Conservation (phyloP, 2,797 vertebrate species). For the Malurus leucopterus region DNA sequence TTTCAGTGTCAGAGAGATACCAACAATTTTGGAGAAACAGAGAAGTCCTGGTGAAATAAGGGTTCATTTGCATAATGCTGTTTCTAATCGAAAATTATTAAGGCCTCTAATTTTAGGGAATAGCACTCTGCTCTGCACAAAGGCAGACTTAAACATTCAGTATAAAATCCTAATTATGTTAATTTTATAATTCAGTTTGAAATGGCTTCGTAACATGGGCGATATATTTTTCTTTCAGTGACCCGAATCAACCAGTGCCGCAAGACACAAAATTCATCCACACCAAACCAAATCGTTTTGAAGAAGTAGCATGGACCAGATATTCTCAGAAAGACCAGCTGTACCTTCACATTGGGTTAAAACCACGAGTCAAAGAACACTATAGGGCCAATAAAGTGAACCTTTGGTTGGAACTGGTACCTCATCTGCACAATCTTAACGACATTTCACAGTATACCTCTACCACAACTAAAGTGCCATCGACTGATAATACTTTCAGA, state of each 20-base stretch:
- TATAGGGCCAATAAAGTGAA: constrained; percentile 98
- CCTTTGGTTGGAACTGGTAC: constrained; percentile 96
- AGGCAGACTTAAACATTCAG: background rate
- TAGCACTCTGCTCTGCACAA: background rate
- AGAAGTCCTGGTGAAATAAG: background rate
- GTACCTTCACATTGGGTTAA: constrained; percentile 97
- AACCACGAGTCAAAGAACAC: constrained; percentile 98
- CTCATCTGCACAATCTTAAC: constrained; percentile 97
- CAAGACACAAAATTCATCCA: constrained; percentile 99
- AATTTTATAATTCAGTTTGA: constrained; percentile 21
- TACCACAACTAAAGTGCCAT: constrained; percentile 97
- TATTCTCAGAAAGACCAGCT: constrained; percentile 98
- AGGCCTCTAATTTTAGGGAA: background rate
- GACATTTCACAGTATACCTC: constrained; percentile 96
- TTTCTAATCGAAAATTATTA: constrained; percentile 16
- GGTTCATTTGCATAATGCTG: background rate
- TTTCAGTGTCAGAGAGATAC: background rate
- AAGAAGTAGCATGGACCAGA: constrained; percentile 97
- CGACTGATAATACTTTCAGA: constrained; percentile 90
- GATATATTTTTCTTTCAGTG: constrained; percentile 71
- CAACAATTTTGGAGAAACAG: background rate
- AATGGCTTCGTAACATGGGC: constrained; percentile 27
- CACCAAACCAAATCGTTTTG: constrained; percentile 97
- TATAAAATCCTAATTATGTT: constrained; percentile 5
- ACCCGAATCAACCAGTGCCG: constrained; percentile 97